A percentile compares a stretch with the other conserved stretches of the same genome.
phyloP scores from a whole-genome alignment of 1,140 invertebrate genomes.

The Bombus terrestris region DNA sequence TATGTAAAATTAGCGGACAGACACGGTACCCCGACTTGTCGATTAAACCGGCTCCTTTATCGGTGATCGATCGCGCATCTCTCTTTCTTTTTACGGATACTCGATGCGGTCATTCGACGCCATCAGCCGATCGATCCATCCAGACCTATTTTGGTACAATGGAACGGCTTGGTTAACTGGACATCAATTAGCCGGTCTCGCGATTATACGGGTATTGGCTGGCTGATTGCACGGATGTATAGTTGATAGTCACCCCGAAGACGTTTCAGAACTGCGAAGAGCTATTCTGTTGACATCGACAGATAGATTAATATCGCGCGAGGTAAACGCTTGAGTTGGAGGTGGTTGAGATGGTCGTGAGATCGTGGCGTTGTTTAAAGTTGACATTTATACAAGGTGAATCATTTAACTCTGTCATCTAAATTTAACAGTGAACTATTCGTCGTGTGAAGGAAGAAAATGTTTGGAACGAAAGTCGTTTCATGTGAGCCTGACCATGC shows the following conservation, averaged over 20 bases:
- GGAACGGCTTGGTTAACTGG: constrained; percentile 8
- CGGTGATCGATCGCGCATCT: neutral
- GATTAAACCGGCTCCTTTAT: constrained; percentile 18
- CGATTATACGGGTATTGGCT: constrained; percentile 23
- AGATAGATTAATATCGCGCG: neutral
- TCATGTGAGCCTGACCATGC: no score
- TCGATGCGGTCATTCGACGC: neutral
- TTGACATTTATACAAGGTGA: no score
- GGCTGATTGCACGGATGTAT: neutral
- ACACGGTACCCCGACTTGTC: neutral
- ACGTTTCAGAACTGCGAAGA: neutral
- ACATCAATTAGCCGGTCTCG: constrained; percentile 31
- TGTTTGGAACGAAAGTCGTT: no score
- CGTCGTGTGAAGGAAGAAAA: no score
- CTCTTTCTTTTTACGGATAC: neutral
- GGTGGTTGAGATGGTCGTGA: neutral
- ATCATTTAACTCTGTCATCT: no score
- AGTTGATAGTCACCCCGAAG: no score
- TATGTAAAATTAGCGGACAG: constrained; percentile 43
- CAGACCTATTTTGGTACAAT: neutral
- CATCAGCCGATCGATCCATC: neutral
- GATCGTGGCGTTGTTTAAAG: neutral
- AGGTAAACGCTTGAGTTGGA: neutral
- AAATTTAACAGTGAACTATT: no score
- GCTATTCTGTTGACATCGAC: neutral